phyloP scores from a whole-genome alignment of 1,140 invertebrate species.

The Heliconius himera region DNA sequence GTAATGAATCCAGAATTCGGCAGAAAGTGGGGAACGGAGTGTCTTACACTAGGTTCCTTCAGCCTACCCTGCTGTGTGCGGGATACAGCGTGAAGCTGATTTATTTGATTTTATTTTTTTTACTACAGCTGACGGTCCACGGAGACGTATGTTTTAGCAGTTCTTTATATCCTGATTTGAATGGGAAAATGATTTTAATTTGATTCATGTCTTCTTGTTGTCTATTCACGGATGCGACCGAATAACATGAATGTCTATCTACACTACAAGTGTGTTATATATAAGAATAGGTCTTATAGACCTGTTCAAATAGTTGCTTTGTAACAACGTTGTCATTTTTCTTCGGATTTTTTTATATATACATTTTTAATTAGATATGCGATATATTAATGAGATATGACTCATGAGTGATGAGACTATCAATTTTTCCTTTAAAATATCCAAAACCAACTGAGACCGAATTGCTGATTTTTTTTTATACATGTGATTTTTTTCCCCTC shows the following conservation, averaged over 20 bases:
- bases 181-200: constrained; percentile 65
- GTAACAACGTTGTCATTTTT: not conserved
- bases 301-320: not conserved
- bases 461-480: no score
- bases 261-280: no score
- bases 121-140: constrained; percentile 52
- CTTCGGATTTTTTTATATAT: not conserved
- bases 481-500: no score
- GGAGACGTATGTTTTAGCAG: not conserved
- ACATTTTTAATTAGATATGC: not conserved
- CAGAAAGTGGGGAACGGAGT: no score
- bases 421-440: no score
- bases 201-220: constrained; percentile 55
- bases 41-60: no score
- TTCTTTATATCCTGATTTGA: constrained; percentile 41
- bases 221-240: constrained; percentile 51
- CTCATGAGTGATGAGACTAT: no score
- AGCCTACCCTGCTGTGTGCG: no score
- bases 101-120: no score
- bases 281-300: not conserved
- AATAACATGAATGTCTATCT: constrained; percentile 48
- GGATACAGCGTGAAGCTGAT: not conserved
- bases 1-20: no score
- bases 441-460: no score
- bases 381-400: not conserved